phyloP scores from a whole-genome alignment of 35 echinoderm and acorn worm species.

The Nesometra sesokonis region DNA sequence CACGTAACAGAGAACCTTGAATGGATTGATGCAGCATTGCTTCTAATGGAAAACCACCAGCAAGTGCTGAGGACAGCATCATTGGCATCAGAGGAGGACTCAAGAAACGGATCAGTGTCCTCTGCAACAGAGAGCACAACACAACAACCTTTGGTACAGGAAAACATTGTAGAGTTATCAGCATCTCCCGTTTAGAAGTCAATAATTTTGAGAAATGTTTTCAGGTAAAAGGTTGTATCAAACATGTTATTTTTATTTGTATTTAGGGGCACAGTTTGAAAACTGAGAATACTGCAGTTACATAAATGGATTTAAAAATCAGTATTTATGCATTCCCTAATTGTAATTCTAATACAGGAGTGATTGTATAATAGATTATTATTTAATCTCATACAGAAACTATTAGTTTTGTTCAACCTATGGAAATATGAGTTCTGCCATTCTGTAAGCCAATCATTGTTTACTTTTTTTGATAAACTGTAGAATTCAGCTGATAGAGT shows the following conservation, averaged over 20 bases:
- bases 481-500: no score
- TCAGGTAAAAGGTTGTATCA: background rate
- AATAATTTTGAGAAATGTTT: background rate
- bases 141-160: background rate
- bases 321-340: no score
- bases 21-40: constrained; percentile 82
- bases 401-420: no score
- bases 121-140: constrained; percentile 24
- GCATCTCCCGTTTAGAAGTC: background rate
- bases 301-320: no score
- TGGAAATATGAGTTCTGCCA: no score
- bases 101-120: constrained; percentile 26
- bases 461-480: no score
- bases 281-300: no score
- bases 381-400: no score
- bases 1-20: constrained; percentile 41
- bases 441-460: no score
- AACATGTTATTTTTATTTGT: no score
- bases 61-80: constrained; percentile 20
- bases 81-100: constrained; percentile 3
- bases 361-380: background rate
- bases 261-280: no score
- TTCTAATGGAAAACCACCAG: constrained; percentile 78
- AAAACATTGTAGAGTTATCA: background rate
- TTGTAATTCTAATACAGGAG: no score